A percentile compares a stretch with the other conserved stretches of the same genome.
These are phyloP conservation scores for Drosophila bunnanda DNA, from an alignment of 2,888 invertebrate species.

Conservation along the genomic window DNA sequence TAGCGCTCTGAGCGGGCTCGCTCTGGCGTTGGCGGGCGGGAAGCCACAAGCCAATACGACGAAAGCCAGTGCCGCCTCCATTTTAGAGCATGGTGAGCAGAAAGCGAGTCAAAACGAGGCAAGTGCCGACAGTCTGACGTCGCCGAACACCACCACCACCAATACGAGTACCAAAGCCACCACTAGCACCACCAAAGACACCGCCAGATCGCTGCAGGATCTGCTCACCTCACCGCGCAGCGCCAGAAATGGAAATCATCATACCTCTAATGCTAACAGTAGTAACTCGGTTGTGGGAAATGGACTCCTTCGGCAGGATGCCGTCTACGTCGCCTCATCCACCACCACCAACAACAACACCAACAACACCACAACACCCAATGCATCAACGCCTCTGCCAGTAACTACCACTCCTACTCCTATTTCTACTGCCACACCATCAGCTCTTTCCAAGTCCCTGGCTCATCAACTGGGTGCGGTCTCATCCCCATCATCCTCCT, in stretches of 20 bases:
- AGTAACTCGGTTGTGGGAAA: constrained; percentile 81
- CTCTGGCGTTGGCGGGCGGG: constrained; percentile 76
- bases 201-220: constrained; percentile 76
- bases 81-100: constrained; percentile 85
- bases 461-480: constrained; percentile 57
- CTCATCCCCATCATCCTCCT: constrained; percentile 47
- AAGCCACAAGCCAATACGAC: constrained; percentile 57
- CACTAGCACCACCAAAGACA: constrained; percentile 45
- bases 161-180: constrained; percentile 33
- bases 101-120: constrained; percentile 86
- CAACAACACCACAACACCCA: constrained; percentile 57
- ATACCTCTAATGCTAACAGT: constrained; percentile 56
- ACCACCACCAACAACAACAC: constrained; percentile 55
- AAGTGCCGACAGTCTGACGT: constrained; percentile 85
- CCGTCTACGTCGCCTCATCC: constrained; percentile 62
- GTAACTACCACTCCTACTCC: constrained; percentile 84
- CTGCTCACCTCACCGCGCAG: constrained; percentile 80
- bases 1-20: constrained; percentile 76
- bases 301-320: constrained; percentile 59
- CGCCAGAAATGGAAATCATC: constrained; percentile 60
- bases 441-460: constrained; percentile 78
- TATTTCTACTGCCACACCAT: constrained; percentile 70
- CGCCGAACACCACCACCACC: constrained; percentile 73
- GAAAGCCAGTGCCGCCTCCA: constrained; percentile 80
- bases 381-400: constrained; percentile 74